Conservation (phyloP, 2,888 invertebrate genomes). For the Parascotia fuliginaria region DNA sequence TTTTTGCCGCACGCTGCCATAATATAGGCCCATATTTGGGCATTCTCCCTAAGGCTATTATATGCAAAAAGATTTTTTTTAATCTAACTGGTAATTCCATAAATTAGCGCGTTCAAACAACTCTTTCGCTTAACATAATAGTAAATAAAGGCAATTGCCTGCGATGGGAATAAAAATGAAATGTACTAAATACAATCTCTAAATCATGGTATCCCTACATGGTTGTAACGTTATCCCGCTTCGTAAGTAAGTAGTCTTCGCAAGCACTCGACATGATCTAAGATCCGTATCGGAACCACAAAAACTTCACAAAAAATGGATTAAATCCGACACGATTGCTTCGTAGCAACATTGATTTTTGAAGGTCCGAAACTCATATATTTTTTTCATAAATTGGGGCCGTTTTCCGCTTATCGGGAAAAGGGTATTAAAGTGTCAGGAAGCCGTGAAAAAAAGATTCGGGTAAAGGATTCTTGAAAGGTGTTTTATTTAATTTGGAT, state of each 20-base stretch:
- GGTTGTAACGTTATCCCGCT: not conserved
- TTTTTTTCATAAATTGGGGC: conserved; percentile 20
- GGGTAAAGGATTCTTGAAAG: conserved; percentile 5
- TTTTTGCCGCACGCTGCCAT: no score
- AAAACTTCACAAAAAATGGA: conserved; percentile 22
- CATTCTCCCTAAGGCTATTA: no score
- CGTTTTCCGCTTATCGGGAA: conserved; percentile 19
- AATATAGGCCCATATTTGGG: no score
- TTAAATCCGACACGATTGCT: conserved; percentile 27
- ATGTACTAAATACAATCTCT: no score
- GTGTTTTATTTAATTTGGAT: not conserved
- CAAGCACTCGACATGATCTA: conserved; percentile 5
- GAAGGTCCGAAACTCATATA: conserved; percentile 6
- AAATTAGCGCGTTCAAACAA: no score
- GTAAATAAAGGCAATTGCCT: no score
- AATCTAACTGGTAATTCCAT: no score
- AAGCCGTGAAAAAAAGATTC: conserved; percentile 3
- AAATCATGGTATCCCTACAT: conserved; percentile 6
- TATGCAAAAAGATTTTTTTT: no score
- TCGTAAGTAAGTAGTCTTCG: conserved; percentile 1
- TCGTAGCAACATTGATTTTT: conserved; percentile 11
- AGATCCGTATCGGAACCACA: conserved; percentile 15
- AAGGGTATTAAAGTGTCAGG: conserved; percentile 7
- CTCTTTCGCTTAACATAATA: no score
- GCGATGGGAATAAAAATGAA: no score